Base-by-base conservation (phyloP, 2,113 vertebrate genomes). In the Cynoglossus semilaevis region DNA sequence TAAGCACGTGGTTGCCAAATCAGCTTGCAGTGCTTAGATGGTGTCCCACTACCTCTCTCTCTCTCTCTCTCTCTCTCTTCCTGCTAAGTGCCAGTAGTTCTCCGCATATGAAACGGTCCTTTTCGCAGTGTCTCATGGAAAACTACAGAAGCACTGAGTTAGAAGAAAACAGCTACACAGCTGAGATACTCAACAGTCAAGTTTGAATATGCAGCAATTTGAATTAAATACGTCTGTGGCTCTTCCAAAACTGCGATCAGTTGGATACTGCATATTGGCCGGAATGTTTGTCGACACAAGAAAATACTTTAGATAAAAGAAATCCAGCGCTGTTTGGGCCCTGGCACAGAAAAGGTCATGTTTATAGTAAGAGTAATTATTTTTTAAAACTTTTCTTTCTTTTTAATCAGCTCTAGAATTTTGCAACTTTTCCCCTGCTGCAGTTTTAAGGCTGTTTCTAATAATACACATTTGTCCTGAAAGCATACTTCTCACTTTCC, bases 1-100 rank as follows among this genome's bases (percentile, higher is more conserved):
- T 86, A 86, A 80, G 72, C 74, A 61, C 36, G 66, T 63, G 77
- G 70, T 36, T 73, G 76, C 70, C 75, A 79, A 81, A 86, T 82
- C 81, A 77, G 79, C 77, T 84, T n/a, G 35, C 68, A 76, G 72
- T 36, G 13, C 58, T 46, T 59, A n/a, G 69, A 67, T 46, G 70
- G 72, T 77, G 69, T 80, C 22, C 22, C 82, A 71, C 58, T 58
- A 46, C 42, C 56, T 41, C 55, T 36, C 50, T 42, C 45, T 49
- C 60, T 36, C 55, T 45, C 50, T 42, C 58, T 51, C 35, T 54
- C 60, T 14, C 16, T 37, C 46, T n/a, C 41, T 54, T 35, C 49
- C 65, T 42, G 61, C 54, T 15, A 54, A 48, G 38, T 47, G 69
- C 45, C 51, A 68, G 62, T 34, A 54, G 60, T 45, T 53, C 48